A percentile compares a stretch with the other conserved stretches of the same genome.
phyloP scores from a whole-genome alignment of 1,140 invertebrate species.

The Heliothis subflexa region DNA sequence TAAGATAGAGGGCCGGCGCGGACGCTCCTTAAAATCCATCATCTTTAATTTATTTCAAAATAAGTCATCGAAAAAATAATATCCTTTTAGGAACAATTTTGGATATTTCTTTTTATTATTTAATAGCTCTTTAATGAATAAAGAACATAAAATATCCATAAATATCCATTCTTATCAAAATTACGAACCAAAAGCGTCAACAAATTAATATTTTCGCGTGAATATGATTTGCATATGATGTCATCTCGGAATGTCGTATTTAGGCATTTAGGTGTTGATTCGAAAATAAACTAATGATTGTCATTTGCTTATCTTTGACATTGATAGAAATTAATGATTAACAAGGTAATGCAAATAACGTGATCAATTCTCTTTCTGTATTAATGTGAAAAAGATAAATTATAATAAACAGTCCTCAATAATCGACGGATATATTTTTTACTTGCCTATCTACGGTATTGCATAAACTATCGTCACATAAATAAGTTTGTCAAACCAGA shows the following conservation, averaged over 20 bases:
- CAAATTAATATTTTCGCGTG: constrained; percentile 12
- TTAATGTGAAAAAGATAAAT: constrained; percentile 19
- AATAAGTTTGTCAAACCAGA: no score
- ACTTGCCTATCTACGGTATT: no score
- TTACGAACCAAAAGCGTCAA: constrained; percentile 22
- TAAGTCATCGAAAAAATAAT: no score
- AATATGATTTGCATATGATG: constrained; percentile 22
- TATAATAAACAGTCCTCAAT: background rate
- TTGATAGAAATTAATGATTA: constrained; percentile 24
- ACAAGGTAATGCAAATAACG: background rate
- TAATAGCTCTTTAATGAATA: constrained; percentile 1
- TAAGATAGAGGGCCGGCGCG: no score
- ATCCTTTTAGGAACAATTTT: background rate
- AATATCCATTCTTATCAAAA: constrained; percentile 27
- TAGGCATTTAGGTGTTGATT: background rate
- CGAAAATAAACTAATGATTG: constrained; percentile 14
- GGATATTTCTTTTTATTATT: background rate
- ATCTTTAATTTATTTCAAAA: no score
- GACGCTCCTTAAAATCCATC: no score
- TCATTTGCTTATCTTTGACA: constrained; percentile 26
- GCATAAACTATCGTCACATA: no score
- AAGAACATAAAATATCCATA: background rate
- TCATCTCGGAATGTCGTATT: constrained; percentile 12
- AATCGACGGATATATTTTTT: background rate
- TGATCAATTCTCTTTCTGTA: background rate